phyloP scores from a whole-genome alignment of 2,888 invertebrate species.

The Theretra japonica region DNA sequence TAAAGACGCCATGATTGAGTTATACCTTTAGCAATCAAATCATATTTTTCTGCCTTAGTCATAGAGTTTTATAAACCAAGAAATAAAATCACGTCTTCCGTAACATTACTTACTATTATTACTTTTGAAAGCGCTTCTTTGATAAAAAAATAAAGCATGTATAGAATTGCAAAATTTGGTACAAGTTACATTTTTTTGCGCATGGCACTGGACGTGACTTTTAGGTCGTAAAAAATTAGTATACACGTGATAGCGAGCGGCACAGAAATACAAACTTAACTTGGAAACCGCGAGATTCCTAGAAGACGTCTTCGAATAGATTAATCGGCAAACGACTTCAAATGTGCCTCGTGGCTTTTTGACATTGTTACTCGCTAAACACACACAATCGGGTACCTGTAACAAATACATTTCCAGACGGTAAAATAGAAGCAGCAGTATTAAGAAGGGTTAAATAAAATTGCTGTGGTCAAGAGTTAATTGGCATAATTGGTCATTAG shows the following conservation, averaged over 20 bases:
- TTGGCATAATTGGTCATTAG: conserved; percentile 77
- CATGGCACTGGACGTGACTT: neutral
- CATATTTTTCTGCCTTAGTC: neutral
- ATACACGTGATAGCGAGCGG: neutral
- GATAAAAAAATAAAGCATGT: neutral
- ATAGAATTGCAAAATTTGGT: neutral
- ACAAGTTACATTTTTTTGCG: conserved; percentile 10
- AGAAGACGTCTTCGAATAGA: neutral
- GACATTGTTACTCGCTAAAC: neutral
- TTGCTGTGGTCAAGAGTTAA: conserved; percentile 73
- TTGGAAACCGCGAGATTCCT: neutral
- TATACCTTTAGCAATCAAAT: neutral
- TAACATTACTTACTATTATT: no score
- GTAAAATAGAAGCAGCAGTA: conserved; percentile 19
- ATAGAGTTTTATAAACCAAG: neutral
- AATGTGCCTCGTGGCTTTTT: neutral
- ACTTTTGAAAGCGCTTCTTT: neutral
- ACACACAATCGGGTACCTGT: no score
- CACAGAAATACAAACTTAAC: neutral
- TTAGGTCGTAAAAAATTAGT: neutral
- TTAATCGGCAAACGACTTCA: neutral
- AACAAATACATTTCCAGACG: neutral
- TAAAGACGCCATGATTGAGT: neutral
- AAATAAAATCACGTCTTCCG: neutral
- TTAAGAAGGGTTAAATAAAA: conserved; percentile 59